Evolutionary conservation across 2,113 vertebrate species (phyloP), one percentile per base, ranked within the genome.

Genomic region (Misgurnus mizolepis): DNA sequence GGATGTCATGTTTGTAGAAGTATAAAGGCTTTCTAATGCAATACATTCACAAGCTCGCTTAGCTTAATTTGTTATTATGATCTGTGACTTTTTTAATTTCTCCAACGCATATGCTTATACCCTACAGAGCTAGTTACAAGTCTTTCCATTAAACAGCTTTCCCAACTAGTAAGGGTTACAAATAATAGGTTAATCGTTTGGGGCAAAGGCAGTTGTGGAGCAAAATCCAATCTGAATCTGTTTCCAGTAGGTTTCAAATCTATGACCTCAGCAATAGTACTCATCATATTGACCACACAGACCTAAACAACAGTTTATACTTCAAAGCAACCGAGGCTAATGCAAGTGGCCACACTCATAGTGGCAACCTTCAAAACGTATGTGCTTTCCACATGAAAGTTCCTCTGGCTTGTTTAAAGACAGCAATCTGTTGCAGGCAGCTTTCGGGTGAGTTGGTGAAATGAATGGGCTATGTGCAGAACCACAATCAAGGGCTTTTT

Each of bases 251-350:
- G 41, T 10, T 60, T 73, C 55, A 11, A 60, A 45, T 27, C 4
- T 60, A 73, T 73, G 55, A 73, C 55, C 71, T 60, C 40, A 73
- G 90, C 89, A 90, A 87, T 88, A 88, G 88, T 91, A 91, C 88
- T 94, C 93, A 88, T 88, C 83, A 86, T 86, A 90, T 91, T 89
- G 94, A 88, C 91, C 88, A 90, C 45, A 79, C 67, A 69, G 40
- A 80, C 43, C 79, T 71, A 71, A 79, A 79, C 53, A 80, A 70
- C 41, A 40, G 67, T 66, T 69, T 17, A 67, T 77, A 55, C 78
- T 81, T 82, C 67, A 80, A 73, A 83, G 82, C 66, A 50, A 3
- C 22, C 17, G 43, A 34, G 34, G 4, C 4, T 14, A 15, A 70
- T 14, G 9, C 39, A 72, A 34, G 39, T n/a, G n/a, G 14, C n/a